Evolutionary conservation across 1,140 invertebrate genomes (phyloP), one percentile per base, ranked within the genome.

Genomic region (Leptinotarsa lineolata): DNA sequence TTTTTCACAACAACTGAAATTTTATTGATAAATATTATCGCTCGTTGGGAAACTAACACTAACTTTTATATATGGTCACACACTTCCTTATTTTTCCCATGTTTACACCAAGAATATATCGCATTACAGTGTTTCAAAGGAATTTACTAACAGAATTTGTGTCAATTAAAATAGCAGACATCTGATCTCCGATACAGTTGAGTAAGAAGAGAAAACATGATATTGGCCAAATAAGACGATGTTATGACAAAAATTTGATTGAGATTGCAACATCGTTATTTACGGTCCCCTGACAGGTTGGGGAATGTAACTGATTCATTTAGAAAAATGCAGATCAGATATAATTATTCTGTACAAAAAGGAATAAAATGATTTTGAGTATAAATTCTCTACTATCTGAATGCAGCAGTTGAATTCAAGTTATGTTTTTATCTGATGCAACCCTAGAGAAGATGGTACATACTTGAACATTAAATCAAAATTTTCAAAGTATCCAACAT

Each of bases 191-290:
- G 48, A 15, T 15, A 18, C 48, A 39, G 8, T 54, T 54, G 48
- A 54, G 48, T 18, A 54, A 54, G 4, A 54, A 54, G 48, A 54
- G 48, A 54, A 54, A 54, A 54, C 48, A 54, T 54, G 4, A 54
- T 54, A 54, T n/a, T 54, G 48, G 2, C 48, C 48, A 54, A 54
- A 54, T 54, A 54, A 54, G 48, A 54, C 15, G 15, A 54, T 54
- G 16, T 54, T 54, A 54, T 54, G 48, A 54, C 48, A 54, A 54
- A 54, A 54, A 54, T 54, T 54, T 54, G 48, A 54, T 54, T 54
- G 3, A 54, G 48, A 54, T n/a, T 54, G 48, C 48, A 18, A 54
- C 13, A 54, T 18, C 1, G n/a, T 54, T n/a, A 54, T 54, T 54
- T 54, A 54, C 15, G 48, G n/a, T 54, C 15, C 48, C 48, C 48